Evolutionary conservation across 2,113 vertebrate species (phyloP).

Genomic region (Entomyzon cyanotis): DNA sequence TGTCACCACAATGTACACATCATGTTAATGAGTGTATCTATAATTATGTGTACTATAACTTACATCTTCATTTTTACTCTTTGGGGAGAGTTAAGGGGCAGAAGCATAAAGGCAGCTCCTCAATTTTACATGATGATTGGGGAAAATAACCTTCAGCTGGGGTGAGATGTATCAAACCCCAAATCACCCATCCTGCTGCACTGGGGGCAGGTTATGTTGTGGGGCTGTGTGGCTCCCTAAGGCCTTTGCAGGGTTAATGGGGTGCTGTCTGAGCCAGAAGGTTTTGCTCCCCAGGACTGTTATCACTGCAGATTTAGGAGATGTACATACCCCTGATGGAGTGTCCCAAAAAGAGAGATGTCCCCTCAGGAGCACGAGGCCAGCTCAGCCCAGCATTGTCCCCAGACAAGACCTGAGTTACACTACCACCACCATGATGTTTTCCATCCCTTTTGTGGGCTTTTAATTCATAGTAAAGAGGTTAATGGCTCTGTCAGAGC

Average conservation of each 20-base stretch:
- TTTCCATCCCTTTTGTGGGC: not conserved
- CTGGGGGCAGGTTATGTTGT: too few relatives aligned
- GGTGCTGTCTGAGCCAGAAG: not conserved
- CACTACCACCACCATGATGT: not conserved
- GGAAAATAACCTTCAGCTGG: not conserved
- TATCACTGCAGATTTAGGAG: not conserved
- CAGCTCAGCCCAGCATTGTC: not conserved
- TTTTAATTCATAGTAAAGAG: not conserved
- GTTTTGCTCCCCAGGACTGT: not conserved
- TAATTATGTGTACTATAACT: not conserved
- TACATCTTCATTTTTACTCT: not conserved
- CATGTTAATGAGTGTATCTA: not conserved
- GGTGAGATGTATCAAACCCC: not conserved
- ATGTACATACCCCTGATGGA: not conserved
- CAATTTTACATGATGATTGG: not conserved
- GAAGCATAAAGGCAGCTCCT: not conserved
- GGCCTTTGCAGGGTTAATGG: not conserved
- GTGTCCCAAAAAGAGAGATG: not conserved
- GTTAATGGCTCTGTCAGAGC: not conserved
- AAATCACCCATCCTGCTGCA: not conserved
- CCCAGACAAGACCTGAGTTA: rapidly evolving
- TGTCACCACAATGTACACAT: not conserved
- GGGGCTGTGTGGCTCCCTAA: not conserved
- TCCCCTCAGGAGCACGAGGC: rapidly evolving
- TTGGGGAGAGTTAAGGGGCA: not conserved